Conservation (phyloP, 2,888 invertebrate genomes). For the Frankliniella fusca region DNA sequence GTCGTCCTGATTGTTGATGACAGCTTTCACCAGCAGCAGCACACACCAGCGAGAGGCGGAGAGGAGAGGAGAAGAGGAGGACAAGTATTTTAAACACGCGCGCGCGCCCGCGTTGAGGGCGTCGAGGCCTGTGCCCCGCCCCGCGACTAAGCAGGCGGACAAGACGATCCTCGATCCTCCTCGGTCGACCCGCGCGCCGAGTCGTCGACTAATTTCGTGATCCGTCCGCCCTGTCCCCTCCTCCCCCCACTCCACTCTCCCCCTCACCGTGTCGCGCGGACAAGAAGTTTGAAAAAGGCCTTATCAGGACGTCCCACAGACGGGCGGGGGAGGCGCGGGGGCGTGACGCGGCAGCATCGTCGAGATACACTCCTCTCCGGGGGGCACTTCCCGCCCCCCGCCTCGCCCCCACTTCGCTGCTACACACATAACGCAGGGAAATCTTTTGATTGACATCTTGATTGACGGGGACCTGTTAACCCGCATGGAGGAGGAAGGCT, state of each 20-base stretch:
- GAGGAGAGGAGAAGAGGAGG: not conserved
- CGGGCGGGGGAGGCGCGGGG: too few relatives aligned
- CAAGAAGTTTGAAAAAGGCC: too few relatives aligned
- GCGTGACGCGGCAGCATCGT: not conserved
- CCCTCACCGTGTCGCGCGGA: not conserved
- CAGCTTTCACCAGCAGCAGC: constrained; percentile 13
- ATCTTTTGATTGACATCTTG: constrained; percentile 5
- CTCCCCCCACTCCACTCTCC: not conserved
- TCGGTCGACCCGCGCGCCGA: not conserved
- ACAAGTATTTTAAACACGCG: not conserved
- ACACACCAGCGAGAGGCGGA: not conserved
- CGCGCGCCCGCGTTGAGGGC: not conserved
- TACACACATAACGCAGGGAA: not conserved
- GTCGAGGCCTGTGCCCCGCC: not conserved
- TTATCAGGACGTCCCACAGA: too few relatives aligned
- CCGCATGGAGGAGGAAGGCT: not conserved
- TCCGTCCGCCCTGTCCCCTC: too few relatives aligned
- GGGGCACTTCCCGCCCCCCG: not conserved
- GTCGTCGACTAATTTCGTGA: too few relatives aligned
- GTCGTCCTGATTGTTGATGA: not conserved
- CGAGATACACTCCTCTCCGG: not conserved
- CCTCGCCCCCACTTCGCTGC: not conserved
- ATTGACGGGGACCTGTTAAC: constrained; percentile 1
- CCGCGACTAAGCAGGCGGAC: not conserved
- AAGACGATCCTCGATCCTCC: not conserved